Base-by-base conservation (phyloP, 2,113 vertebrate species). In the Collichthys lucidus region DNA sequence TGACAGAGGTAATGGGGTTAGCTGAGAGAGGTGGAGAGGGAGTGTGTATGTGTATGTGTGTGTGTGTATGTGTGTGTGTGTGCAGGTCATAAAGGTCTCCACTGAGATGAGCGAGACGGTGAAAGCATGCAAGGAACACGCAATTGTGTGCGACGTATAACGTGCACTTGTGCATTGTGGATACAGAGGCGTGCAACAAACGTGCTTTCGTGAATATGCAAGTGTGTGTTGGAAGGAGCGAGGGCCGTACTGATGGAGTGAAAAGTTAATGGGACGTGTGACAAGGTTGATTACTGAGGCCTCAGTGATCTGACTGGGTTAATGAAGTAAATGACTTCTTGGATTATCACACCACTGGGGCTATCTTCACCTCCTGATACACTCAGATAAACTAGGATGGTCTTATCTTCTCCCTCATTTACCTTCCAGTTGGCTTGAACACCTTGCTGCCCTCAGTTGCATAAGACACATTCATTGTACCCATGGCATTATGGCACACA, bases 281-380 rank as follows among this genome's bases (percentile, higher is more conserved):
- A 92, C 92, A 86, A 88, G 88, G 91, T 85, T 92, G 93, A 94
- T 93, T 93, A 88, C 88, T 85, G 76, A 88, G 91, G 88, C 91
- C 85, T 90, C 70, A 52, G 87, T 82, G 86, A 91, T 93, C 87
- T 91, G 80, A 53, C 88, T 77, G 88, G 93, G 86, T 93, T 93
- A 93, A 94, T 92, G 89, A 93, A 91, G 84, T 92, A 90, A 92
- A 94, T 86, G 86, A 85, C 88, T 92, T 86, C 86, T 88, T 90
- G 83, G 90, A 88, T 84, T 84, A 89, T 89, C 84, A 89, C 88
- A 84, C 83, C 59, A 46, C 72, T 35, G 78, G 55, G 80, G 80
- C 80, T 24, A 83, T 87, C 76, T 87, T 31, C 82, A 69, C 77
- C 71, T 85, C 83, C 77, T 87, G 86, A 91, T 86, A 63, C 59